phyloP scores from a whole-genome alignment of 1,140 invertebrate genomes.

The Pseudomyrmex flavicornis region DNA sequence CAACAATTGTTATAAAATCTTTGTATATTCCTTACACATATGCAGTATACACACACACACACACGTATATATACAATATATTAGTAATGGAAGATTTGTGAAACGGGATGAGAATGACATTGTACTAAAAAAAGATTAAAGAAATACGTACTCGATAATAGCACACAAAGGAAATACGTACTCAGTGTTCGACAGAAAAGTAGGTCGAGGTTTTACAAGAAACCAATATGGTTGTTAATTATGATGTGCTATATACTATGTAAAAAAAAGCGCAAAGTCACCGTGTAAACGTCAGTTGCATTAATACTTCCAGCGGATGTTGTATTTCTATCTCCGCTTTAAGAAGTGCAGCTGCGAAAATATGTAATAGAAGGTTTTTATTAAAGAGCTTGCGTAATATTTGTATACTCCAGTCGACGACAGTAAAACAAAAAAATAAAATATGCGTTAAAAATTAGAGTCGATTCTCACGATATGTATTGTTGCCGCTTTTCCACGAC shows the following conservation, averaged over 20 bases:
- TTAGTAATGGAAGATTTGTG: slow-evolving; percentile 29
- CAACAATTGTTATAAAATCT: neutral
- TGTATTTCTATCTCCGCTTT: neutral
- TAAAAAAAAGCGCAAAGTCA: slow-evolving; percentile 2
- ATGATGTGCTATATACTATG: slow-evolving; percentile 34
- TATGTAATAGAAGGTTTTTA: neutral
- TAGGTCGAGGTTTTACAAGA: slow-evolving; percentile 55
- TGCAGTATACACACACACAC: neutral
- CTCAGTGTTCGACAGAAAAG: slow-evolving; percentile 50
- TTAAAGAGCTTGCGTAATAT: neutral
- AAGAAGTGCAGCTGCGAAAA: neutral
- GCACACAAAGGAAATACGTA: slow-evolving; percentile 37
- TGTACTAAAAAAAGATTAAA: slow-evolving; percentile 60
- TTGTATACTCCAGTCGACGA: neutral
- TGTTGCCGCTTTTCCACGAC: too few relatives aligned
- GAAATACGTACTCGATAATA: slow-evolving; percentile 38
- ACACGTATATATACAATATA: neutral
- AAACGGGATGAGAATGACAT: slow-evolving; percentile 12
- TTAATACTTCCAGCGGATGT: slow-evolving; percentile 18
- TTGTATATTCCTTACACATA: neutral
- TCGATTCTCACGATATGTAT: too few relatives aligned
- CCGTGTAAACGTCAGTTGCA: slow-evolving; percentile 9
- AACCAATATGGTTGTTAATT: slow-evolving; percentile 60
- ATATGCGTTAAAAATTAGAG: too few relatives aligned
- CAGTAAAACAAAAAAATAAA: too few relatives aligned